These are phyloP conservation scores for Distichodus sexfasciatus DNA, from an alignment of 2,797 vertebrate species.

Conservation along the genomic window DNA sequence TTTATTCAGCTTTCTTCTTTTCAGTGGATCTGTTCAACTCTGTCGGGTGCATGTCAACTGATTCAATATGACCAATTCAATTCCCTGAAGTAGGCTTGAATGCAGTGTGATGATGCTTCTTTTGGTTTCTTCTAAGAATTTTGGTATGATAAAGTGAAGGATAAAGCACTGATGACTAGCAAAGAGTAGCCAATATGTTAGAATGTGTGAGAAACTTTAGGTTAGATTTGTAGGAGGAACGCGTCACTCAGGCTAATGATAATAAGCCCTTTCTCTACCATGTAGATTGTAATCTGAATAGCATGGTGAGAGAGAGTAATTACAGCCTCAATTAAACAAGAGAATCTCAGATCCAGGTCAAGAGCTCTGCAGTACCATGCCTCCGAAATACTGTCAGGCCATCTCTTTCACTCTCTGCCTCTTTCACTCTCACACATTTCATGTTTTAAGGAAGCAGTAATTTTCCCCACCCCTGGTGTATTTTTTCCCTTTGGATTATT, in stretches of 20 bases:
- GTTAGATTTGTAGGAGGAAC: conserved; percentile 33
- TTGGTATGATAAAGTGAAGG: not conserved
- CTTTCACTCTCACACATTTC: conserved; percentile 18
- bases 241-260: conserved; percentile 53
- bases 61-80: conserved; percentile 20
- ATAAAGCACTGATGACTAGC: conserved; percentile 20
- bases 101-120: conserved; percentile 31
- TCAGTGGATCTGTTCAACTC: not conserved
- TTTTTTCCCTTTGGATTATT: conserved; percentile 1
- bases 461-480: conserved; percentile 39
- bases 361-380: conserved; percentile 47
- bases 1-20: not conserved
- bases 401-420: conserved; percentile 16
- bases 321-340: conserved; percentile 56
- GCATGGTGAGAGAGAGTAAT: conserved; percentile 46
- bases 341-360: conserved; percentile 54
- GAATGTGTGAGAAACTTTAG: conserved; percentile 20
- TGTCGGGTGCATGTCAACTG: not conserved
- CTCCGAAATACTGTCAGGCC: conserved; percentile 34
- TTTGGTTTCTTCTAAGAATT: conserved; percentile 16
- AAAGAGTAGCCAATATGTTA: conserved; percentile 21
- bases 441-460: no score
- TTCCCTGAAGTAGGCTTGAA: conserved; percentile 26
- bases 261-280: conserved; percentile 52
- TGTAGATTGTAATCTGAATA: conserved; percentile 52